Evolutionary conservation across 1,140 invertebrate species (phyloP).

Genomic region (Belonocnema kinseyi): DNA sequence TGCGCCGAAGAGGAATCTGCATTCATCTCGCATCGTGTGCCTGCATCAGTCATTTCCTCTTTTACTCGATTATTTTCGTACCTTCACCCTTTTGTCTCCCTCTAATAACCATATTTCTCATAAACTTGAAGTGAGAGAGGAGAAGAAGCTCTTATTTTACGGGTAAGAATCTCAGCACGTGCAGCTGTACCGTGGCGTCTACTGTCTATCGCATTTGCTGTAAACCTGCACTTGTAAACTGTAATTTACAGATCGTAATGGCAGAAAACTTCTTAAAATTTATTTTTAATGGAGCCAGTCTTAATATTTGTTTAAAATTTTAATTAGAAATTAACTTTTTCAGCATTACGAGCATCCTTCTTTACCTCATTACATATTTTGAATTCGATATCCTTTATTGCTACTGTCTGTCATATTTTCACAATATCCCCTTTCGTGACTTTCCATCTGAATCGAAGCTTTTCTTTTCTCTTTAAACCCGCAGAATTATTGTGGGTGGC

Average conservation of each 20-base stretch:
- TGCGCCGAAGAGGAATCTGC: constrained; percentile 5
- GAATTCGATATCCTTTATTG: not conserved
- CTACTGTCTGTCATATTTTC: not conserved
- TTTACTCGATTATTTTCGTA: constrained; percentile 15
- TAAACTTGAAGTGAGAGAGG: not conserved
- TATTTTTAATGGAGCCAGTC: not conserved
- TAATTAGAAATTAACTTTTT: no score
- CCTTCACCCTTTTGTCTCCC: constrained; percentile 14
- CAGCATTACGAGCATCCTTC: no score
- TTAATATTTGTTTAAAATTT: not conserved
- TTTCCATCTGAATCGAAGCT: not conserved
- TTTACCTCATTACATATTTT: no score
- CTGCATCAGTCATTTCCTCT: constrained; percentile 25
- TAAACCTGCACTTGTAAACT: constrained; percentile 17
- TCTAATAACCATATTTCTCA: not conserved
- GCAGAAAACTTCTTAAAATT: not conserved
- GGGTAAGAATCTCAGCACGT: constrained; percentile 30
- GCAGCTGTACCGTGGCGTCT: constrained; percentile 13
- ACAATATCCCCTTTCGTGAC: not conserved
- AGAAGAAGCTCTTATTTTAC: constrained; percentile 18
- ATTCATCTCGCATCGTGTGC: constrained; percentile 26
- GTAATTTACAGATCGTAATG: not conserved
- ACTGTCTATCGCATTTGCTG: constrained; percentile 21
- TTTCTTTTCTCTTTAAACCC: not conserved
- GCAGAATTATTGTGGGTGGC: not conserved